phyloP scores from a whole-genome alignment of 2,888 invertebrate species.

The Meta bourneti region DNA sequence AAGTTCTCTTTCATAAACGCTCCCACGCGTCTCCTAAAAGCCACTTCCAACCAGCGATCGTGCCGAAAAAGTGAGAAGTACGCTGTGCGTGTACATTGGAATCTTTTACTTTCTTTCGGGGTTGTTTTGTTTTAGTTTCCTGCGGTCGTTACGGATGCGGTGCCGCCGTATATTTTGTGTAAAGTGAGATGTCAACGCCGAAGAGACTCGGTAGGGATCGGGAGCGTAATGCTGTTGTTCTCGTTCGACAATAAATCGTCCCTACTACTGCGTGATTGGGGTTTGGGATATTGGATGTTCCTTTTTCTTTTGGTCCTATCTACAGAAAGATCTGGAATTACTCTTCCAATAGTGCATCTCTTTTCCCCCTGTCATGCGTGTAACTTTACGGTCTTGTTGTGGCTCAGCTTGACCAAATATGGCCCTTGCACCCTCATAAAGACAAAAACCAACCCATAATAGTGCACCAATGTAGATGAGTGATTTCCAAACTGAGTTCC shows the following conservation, averaged over 20 bases:
- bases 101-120: background rate
- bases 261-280: background rate
- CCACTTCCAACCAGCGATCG: background rate
- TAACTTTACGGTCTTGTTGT: too few species aligned
- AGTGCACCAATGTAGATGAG: too few species aligned
- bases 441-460: too few species aligned
- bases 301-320: too few species aligned
- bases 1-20: slow-evolving; percentile 13
- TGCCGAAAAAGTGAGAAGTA: slow-evolving; percentile 19
- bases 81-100: slow-evolving; percentile 1
- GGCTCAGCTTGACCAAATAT: too few species aligned
- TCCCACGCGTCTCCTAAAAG: slow-evolving; percentile 35
- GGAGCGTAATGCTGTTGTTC: background rate
- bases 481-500: too few species aligned
- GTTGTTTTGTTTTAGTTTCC: background rate
- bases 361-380: too few species aligned
- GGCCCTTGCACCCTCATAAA: too few species aligned
- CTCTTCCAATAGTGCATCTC: too few species aligned
- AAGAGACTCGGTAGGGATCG: background rate
- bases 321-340: too few species aligned
- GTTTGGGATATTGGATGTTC: background rate
- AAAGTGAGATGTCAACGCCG: background rate
- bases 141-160: background rate
- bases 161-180: background rate
- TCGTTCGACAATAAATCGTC: background rate